Base-by-base conservation (phyloP, 2,797 vertebrate species). In the Ptychadena robeensis region DNA sequence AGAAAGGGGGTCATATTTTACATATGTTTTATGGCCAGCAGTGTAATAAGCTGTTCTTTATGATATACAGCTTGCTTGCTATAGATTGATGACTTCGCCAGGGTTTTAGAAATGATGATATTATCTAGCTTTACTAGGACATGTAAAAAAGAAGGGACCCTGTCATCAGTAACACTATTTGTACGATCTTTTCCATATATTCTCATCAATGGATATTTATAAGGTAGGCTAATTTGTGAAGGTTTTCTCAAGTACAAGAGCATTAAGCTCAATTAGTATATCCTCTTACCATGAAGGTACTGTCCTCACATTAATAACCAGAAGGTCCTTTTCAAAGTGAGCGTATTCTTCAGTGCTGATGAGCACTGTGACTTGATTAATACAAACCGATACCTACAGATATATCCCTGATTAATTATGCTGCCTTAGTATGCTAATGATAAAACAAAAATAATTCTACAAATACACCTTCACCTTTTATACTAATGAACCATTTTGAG, bases 161-260 rank as follows among this genome's bases (percentile, higher is more conserved):
- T 53, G 44, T 53, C 44, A 22, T 9, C 44, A 53, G 15, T 22
- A n/a, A 22, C 18, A 53, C 15, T 53, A 53, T 53, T 22, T 22
- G 18, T 7, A 53, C 18, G 1, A 53, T 22, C 6, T 53, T 53
- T 5, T 53, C 44, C 18, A 53, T 53, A 53, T 53, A 53, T 53
- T 53, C 10, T 53, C 4, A 7, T 53, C 44, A 7, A 15, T 53
- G 44, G 15, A 22, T 53, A 53, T 53, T 53, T 53, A n/a, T 53
- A 44, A 53, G 18, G 18, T 53, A 59, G 57, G 63, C 59, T 67
- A 22, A 66, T 57, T 81, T 81, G 15, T 59, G 40, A 81, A 74
- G 61, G 80, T 74, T 72, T 82, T 61, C 27, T 82, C 72, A 82
- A 82, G 63, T 82, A 31, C 61, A 81, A 53, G 38, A 64, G 27